Percentiles rank a stretch among this genome's conserved stretches.
Conservation (phyloP, 30 jellyfish, hydroid and myxozoan species). For the Aurelia sp. region DNA sequence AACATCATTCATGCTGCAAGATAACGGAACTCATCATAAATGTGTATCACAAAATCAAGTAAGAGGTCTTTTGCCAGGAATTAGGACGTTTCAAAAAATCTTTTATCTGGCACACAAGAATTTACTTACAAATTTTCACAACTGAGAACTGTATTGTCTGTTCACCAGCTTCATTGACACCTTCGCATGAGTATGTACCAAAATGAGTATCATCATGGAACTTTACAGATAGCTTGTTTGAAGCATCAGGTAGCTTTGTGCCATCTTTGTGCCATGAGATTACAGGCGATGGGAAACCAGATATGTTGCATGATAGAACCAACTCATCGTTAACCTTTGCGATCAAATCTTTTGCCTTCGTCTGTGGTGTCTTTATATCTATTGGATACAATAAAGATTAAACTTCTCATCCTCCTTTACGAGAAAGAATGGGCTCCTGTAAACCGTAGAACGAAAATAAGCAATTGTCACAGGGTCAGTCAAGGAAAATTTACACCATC, state of each 20-base stretch:
- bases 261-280: constrained; percentile 44
- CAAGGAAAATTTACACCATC: too few species aligned
- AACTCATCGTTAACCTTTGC: constrained; percentile 1
- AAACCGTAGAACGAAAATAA: too few species aligned
- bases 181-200: constrained; percentile 59
- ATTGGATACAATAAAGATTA: too few species aligned
- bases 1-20: too few species aligned
- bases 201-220: constrained; percentile 13
- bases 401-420: too few species aligned
- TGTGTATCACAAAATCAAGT: too few species aligned
- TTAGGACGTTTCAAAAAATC: too few species aligned
- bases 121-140: constrained; percentile 27
- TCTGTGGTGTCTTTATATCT: constrained; percentile 14
- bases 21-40: too few species aligned
- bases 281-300: constrained; percentile 39
- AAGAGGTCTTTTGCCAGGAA: too few species aligned
- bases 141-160: constrained; percentile 2
- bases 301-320: constrained; percentile 7
- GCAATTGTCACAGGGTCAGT: too few species aligned
- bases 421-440: too few species aligned
- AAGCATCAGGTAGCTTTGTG: neutral
- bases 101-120: too few species aligned
- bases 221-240: neutral
- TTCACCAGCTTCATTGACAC: constrained; percentile 47
- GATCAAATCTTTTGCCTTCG: neutral